Conservation (phyloP, 2,797 vertebrate genomes). For the Masticophis lateralis region DNA sequence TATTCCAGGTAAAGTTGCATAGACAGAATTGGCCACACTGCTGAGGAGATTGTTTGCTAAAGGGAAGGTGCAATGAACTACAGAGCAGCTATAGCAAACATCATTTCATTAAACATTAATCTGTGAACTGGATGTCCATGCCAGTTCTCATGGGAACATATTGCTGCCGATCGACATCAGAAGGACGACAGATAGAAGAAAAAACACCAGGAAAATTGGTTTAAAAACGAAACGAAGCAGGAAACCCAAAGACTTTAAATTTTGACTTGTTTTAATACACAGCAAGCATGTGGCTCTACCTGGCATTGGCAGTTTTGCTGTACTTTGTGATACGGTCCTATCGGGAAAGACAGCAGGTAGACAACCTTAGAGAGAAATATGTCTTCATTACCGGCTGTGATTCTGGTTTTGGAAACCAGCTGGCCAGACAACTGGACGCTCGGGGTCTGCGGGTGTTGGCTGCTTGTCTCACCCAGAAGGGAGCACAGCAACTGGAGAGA, state of each 20-base stretch:
- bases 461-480: slow-evolving; percentile 52
- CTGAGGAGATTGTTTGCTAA: background rate
- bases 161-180: background rate
- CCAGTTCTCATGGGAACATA: too few species aligned
- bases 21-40: background rate
- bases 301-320: background rate
- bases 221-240: background rate
- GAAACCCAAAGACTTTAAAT: background rate
- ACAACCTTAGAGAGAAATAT: slow-evolving; percentile 51
- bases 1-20: background rate
- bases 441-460: slow-evolving; percentile 72
- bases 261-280: background rate
- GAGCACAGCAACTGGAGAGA: slow-evolving; percentile 64
- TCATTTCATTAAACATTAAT: background rate
- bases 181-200: background rate
- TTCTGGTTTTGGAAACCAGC: slow-evolving; percentile 77
- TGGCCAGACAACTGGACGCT: slow-evolving; percentile 64
- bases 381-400: slow-evolving; percentile 66
- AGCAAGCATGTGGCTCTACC: slow-evolving; percentile 16
- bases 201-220: background rate
- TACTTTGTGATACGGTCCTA: slow-evolving; percentile 40
- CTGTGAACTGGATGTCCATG: background rate
- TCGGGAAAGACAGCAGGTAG: slow-evolving; percentile 43
- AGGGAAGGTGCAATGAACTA: background rate
- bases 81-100: background rate